phyloP scores from a whole-genome alignment of 1,140 invertebrate genomes.

The Micrasema minimum region DNA sequence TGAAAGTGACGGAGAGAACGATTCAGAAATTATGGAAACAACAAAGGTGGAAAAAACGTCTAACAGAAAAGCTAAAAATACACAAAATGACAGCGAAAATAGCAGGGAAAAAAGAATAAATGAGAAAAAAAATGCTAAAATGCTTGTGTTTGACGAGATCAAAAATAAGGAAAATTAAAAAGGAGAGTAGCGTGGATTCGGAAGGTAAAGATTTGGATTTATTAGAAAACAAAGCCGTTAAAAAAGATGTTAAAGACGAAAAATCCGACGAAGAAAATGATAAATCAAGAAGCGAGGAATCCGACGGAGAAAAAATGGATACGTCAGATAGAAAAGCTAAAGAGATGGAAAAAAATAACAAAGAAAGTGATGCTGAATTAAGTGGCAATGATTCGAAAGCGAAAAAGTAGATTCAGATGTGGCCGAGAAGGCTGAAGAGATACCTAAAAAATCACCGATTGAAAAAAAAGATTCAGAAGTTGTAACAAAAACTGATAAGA shows the following conservation, averaged over 20 bases:
- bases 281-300: neutral
- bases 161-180: no score
- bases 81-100: conserved; percentile 7
- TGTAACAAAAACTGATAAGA: conserved; percentile 9
- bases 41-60: no score
- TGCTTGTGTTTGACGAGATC: no score
- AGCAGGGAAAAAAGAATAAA: conserved; percentile 5
- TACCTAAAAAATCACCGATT: neutral
- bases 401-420: conserved; percentile 13
- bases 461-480: neutral
- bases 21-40: conserved; percentile 2
- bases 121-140: no score
- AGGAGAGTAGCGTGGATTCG: no score
- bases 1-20: neutral
- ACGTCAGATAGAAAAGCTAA: neutral
- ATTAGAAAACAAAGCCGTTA: conserved; percentile 28
- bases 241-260: conserved; percentile 5
- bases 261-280: conserved; percentile 18
- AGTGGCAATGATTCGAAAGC: neutral
- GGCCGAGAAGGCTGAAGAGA: no score
- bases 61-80: no score
- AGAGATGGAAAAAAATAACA: neutral
- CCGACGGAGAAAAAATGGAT: neutral
- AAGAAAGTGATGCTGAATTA: neutral
- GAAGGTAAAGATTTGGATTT: no score